Evolutionary conservation across 2,888 invertebrate genomes (phyloP).

Genomic region (Synanthedon vespiformis): DNA sequence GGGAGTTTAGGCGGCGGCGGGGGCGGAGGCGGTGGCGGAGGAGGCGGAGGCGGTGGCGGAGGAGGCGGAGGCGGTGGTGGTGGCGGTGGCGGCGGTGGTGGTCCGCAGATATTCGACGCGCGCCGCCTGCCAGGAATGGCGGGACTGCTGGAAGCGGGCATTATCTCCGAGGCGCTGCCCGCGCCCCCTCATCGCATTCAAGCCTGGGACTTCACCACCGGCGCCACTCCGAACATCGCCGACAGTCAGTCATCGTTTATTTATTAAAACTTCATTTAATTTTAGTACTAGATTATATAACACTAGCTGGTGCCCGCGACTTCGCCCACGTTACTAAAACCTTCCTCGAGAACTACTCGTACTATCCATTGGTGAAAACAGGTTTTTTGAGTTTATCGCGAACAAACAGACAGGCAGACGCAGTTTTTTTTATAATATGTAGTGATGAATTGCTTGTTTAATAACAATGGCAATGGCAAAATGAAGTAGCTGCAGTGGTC

Average conservation of each 20-base stretch:
- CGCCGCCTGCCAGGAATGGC: slow-evolving; percentile 46
- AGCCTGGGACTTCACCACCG: slow-evolving; percentile 84
- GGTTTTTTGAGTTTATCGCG: no score
- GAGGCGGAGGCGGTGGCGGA: slow-evolving; percentile 9
- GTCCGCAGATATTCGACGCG: slow-evolving; percentile 23
- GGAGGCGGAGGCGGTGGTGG: slow-evolving; percentile 3
- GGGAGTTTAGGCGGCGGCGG: slow-evolving; percentile 17
- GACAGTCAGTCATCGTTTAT: slow-evolving; percentile 68
- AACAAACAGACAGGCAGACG: no score
- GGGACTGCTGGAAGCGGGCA: slow-evolving; percentile 47
- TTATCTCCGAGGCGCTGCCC: slow-evolving; percentile 67
- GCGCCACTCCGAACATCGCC: slow-evolving; percentile 78
- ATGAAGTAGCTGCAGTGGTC: no score
- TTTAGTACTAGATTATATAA: background rate
- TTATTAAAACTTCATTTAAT: background rate
- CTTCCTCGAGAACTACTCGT: no score
- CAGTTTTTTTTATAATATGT: no score
- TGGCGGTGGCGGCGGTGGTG: slow-evolving; percentile 14
- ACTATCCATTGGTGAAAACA: no score
- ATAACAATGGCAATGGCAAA: no score
- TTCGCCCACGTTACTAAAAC: no score
- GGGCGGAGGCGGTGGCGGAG: slow-evolving; percentile 46
- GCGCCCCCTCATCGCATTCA: slow-evolving; percentile 84
- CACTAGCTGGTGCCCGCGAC: no score
- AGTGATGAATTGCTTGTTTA: no score